Evolutionary conservation across 30 jellyfish, hydroid and myxozoan genomes (phyloP).

Genomic region (Aurelia coerulea): DNA sequence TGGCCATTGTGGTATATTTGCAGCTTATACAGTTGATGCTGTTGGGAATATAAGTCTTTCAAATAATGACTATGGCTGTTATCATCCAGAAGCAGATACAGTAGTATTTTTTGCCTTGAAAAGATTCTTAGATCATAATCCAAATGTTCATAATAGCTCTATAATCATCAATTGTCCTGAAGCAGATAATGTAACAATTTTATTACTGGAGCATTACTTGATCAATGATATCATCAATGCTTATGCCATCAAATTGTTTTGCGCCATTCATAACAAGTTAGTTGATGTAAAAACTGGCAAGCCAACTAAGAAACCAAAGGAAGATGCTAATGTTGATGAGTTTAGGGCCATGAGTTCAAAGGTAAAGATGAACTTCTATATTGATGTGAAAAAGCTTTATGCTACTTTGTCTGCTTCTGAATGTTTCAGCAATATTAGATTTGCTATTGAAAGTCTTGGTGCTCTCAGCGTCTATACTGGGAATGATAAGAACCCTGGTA

Average conservation of each 20-base stretch:
- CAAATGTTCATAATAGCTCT: no score
- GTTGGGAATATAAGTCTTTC: constrained; percentile 5
- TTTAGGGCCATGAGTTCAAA: constrained; percentile 16
- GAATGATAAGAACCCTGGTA: constrained; percentile 31
- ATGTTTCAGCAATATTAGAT: neutral
- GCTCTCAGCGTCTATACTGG: constrained; percentile 7
- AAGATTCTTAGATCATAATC: no score
- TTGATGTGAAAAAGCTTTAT: constrained; percentile 20
- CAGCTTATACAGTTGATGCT: constrained; percentile 17
- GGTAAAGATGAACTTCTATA: constrained; percentile 49
- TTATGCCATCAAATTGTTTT: constrained; percentile 9
- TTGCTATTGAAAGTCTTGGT: constrained; percentile 26
- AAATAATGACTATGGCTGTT: constrained; percentile 4
- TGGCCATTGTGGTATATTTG: constrained; percentile 23
- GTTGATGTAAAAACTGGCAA: constrained; percentile 26
- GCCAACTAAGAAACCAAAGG: constrained; percentile 22
- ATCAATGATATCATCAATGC: constrained; percentile 2
- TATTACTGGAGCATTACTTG: constrained; percentile 25
- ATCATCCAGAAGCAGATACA: constrained; percentile 40
- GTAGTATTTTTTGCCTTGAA: neutral
- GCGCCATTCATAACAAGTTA: constrained; percentile 12
- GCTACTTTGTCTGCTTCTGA: neutral
- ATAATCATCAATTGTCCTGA: no score
- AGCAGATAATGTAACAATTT: neutral
- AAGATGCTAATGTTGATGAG: constrained; percentile 30